phyloP scores from a whole-genome alignment of 2,797 vertebrate species.

The Acanthurus lineatus region DNA sequence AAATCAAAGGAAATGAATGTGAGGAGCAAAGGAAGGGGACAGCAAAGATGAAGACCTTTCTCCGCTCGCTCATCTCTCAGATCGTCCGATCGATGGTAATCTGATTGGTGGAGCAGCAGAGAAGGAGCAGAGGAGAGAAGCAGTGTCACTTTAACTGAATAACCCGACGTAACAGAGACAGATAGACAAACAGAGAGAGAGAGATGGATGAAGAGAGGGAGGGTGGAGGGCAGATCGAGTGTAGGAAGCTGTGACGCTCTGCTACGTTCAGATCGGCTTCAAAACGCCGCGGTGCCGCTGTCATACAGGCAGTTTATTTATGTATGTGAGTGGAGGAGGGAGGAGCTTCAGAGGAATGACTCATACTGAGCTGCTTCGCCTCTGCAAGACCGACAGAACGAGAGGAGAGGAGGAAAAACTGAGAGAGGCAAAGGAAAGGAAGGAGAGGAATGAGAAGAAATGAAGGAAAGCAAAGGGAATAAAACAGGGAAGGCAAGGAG shows the following conservation, averaged over 20 bases:
- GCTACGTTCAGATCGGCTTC: neutral
- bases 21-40: neutral
- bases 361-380: slow-evolving; percentile 32
- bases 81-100: slow-evolving; percentile 65
- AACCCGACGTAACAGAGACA: slow-evolving; percentile 47
- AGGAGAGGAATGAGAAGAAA: neutral
- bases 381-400: slow-evolving; percentile 30
- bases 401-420: neutral
- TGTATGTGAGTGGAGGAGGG: slow-evolving; percentile 28
- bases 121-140: slow-evolving; percentile 37
- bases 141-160: slow-evolving; percentile 62
- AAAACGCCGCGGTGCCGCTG: neutral
- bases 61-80: slow-evolving; percentile 43
- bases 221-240: neutral
- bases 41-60: slow-evolving; percentile 28
- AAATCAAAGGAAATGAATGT: slow-evolving; percentile 15
- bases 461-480: too few species aligned
- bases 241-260: neutral
- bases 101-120: slow-evolving; percentile 39
- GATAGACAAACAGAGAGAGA: neutral
- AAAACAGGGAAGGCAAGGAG: neutral
- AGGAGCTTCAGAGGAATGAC: slow-evolving; percentile 37
- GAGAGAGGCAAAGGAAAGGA: too few species aligned
- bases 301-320: neutral
- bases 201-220: neutral